A percentile compares a stretch with the other conserved stretches of the same genome.
Evolutionary conservation across 2,797 vertebrate species (phyloP).

Genomic region (Arvicola amphibius): DNA sequence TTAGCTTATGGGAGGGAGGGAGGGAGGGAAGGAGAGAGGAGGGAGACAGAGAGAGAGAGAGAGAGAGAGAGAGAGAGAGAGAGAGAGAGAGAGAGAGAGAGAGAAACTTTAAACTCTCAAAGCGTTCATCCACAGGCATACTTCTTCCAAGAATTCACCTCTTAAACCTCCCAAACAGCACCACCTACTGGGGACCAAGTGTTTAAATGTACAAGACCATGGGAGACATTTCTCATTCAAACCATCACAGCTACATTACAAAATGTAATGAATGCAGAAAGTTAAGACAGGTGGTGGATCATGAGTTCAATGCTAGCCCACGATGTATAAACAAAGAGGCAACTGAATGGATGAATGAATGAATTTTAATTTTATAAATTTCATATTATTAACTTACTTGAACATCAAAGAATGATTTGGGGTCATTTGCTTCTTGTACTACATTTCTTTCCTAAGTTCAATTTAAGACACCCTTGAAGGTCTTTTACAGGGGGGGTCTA

Average conservation of each 20-base stretch:
- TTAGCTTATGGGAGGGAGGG: neutral
- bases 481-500: neutral
- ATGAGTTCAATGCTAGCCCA: neutral
- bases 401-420: neutral
- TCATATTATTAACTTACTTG: neutral
- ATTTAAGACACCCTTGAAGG: neutral
- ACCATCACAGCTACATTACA: neutral
- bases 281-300: neutral
- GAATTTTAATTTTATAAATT: neutral
- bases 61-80: too few species aligned
- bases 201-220: neutral
- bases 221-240: neutral
- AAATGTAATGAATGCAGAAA: neutral
- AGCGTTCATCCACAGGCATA: neutral
- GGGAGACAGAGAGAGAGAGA: too few species aligned
- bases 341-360: neutral
- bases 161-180: neutral
- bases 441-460: neutral
- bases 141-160: neutral
- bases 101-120: neutral
- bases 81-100: too few species aligned
- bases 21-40: neutral
- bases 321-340: neutral
- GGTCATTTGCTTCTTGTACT: neutral
- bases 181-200: neutral